These are phyloP conservation scores for Gryllus bimaculatus DNA, from an alignment of 1,140 invertebrate species.

Conservation along the genomic window DNA sequence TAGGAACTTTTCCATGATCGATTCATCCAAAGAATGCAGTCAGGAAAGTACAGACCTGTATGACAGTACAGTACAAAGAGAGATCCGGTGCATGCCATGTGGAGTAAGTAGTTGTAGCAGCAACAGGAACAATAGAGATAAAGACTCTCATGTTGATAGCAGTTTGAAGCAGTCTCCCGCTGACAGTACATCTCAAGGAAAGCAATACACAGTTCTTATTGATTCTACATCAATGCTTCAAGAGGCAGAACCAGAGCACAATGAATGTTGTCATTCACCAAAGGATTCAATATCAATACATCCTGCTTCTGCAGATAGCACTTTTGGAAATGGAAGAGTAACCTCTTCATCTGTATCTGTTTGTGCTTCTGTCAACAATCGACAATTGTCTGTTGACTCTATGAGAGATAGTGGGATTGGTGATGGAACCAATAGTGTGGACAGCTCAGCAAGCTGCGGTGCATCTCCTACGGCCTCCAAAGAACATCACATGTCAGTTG, in stretches of 20 bases:
- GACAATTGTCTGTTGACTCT: slow-evolving; percentile 44
- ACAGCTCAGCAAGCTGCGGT: slow-evolving; percentile 5
- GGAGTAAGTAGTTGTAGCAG: not conserved
- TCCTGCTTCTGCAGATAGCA: not conserved
- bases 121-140: not conserved
- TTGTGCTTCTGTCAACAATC: slow-evolving; percentile 32
- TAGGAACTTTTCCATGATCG: not conserved
- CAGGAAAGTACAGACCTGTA: not conserved
- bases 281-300: not conserved
- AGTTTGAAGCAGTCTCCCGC: slow-evolving; percentile 17
- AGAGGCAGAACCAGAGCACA: not conserved
- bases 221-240: slow-evolving; percentile 5
- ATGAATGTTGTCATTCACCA: not conserved
- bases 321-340: not conserved
- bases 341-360: not conserved
- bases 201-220: slow-evolving; percentile 8
- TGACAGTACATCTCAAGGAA: slow-evolving; percentile 7
- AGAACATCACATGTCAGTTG: slow-evolving; percentile 25
- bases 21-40: not conserved
- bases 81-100: not conserved
- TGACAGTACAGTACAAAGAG: not conserved
- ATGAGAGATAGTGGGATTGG: slow-evolving; percentile 44
- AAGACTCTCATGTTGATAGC: not conserved
- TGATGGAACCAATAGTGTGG: slow-evolving; percentile 34
- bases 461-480: slow-evolving; percentile 19